Percentiles rank a stretch among this genome's conserved stretches.
Conservation (phyloP, 2,797 vertebrate genomes). For the Bufotes viridis region DNA sequence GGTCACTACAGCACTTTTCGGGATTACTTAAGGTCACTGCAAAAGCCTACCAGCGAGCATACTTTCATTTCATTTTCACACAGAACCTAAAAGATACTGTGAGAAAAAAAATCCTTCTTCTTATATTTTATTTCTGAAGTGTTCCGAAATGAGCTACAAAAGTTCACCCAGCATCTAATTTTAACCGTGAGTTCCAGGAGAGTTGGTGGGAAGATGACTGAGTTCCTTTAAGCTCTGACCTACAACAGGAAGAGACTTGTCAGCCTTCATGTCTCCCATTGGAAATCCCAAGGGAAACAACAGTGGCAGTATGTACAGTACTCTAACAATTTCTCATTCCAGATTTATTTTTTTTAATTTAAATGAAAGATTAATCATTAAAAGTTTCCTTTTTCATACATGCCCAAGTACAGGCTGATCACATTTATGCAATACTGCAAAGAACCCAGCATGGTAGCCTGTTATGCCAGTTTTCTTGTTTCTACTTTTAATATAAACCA, state of each 20-base stretch:
- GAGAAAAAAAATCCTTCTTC: slow-evolving; percentile 78
- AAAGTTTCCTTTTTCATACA: slow-evolving; percentile 13
- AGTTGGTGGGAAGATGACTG: slow-evolving; percentile 94
- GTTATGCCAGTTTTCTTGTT: not conserved
- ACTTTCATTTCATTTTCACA: slow-evolving; percentile 69
- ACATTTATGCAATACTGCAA: not conserved
- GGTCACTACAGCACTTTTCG: not conserved
- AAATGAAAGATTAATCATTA: slow-evolving; percentile 42
- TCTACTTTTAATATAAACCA: not conserved
- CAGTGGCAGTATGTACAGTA: slow-evolving; percentile 83
- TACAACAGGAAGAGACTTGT: slow-evolving; percentile 88
- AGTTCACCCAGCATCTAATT: slow-evolving; percentile 88
- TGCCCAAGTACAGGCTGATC: slow-evolving; percentile 44
- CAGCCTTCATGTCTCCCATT: slow-evolving; percentile 82
- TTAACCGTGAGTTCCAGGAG: slow-evolving; percentile 87
- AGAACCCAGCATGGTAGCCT: not conserved
- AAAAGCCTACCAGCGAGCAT: slow-evolving; percentile 60
- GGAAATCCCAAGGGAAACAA: slow-evolving; percentile 85
- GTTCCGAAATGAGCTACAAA: slow-evolving; percentile 76
- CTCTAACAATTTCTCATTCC: slow-evolving; percentile 90
- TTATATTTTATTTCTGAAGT: slow-evolving; percentile 77
- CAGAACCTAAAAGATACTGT: slow-evolving; percentile 72
- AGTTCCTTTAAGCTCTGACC: slow-evolving; percentile 90
- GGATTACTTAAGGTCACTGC: slow-evolving; percentile 57
- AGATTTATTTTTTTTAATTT: slow-evolving; percentile 70